Base-by-base conservation (phyloP, 2,888 invertebrate genomes). In the Dusona sp. region DNA sequence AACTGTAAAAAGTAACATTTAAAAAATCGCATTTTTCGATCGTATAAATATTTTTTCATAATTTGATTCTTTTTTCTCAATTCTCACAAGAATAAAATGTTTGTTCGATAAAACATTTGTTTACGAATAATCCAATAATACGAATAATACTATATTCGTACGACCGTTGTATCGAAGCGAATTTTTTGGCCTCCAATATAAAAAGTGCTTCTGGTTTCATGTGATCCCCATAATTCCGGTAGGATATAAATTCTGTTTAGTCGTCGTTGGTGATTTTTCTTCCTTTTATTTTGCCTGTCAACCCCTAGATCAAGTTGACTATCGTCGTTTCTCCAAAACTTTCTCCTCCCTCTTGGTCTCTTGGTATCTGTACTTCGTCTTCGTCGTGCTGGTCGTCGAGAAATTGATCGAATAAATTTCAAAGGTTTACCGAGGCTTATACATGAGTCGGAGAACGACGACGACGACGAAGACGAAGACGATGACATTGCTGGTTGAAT, bases 401-500 rank as follows among this genome's bases (percentile, higher is more conserved):
- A 83, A 90, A 91, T 91, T 90, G 90, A 91, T 91, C 88, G 89
- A 90, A 91, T 89, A 89, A 92, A 91, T 92, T 90, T 89, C 83
- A 84, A 85, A 88, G 87, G 84, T 83, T 87, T 88, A 84, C 86
- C 86, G 88, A 80, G 80, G 84, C 85, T 87, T 75, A 85, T 84
- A 79, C 36, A 79, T 67, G 61, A 36, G 29, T 70, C 65, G 38
- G 29, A 13, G 29, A 33, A 65, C 33, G 72, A 54, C 51, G 51
- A 72, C 72, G 33, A 51, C 25, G 67, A 51, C 19, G 57, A 38
- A 54, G 57, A 70, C 33, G 79, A 57, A 16, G 7, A 16, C 70
- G 75, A 70, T 38, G 67, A 48, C 70, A 51, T 68, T 22, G 70
- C 57, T 13, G 38, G 61, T 81, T 90, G 88, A 88, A 88, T 89